A percentile compares a stretch with the other conserved stretches of the same genome.
Conservation (phyloP, 2,113 vertebrate genomes). For the Mormyrus lacerda region DNA sequence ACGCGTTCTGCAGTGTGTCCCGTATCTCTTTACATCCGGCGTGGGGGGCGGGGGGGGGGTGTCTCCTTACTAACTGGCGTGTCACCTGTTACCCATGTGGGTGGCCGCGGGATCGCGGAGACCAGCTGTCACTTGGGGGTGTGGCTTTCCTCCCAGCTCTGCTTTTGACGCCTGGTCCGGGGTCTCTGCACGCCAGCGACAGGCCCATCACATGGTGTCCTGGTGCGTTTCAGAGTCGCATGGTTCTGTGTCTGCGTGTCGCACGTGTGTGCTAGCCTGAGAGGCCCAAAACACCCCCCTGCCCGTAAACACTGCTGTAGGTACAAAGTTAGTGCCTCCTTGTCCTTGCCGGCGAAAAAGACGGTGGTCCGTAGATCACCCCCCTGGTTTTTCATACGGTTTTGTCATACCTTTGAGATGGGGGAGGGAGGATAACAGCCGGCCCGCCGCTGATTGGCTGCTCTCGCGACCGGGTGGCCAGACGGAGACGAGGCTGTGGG, state of each 20-base stretch:
- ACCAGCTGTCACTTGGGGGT: not conserved
- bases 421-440: not conserved
- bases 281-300: not conserved
- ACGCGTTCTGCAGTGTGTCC: not conserved
- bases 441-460: not conserved
- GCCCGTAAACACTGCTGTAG: not conserved
- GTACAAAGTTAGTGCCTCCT: not conserved
- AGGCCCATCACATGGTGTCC: not conserved
- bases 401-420: too few relatives aligned
- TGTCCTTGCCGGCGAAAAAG: not conserved
- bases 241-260: not conserved
- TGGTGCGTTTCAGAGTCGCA: not conserved
- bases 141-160: not conserved
- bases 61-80: not conserved
- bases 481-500: not conserved
- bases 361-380: not conserved
- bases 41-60: not conserved
- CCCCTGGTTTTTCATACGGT: not conserved
- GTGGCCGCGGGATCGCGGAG: not conserved
- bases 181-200: not conserved
- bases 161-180: not conserved
- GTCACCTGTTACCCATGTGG: not conserved
- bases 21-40: not conserved
- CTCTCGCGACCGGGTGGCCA: not conserved
- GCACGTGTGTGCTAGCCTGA: not conserved